Conservation (phyloP, 1,140 invertebrate species). For the Papilio glaucus region DNA sequence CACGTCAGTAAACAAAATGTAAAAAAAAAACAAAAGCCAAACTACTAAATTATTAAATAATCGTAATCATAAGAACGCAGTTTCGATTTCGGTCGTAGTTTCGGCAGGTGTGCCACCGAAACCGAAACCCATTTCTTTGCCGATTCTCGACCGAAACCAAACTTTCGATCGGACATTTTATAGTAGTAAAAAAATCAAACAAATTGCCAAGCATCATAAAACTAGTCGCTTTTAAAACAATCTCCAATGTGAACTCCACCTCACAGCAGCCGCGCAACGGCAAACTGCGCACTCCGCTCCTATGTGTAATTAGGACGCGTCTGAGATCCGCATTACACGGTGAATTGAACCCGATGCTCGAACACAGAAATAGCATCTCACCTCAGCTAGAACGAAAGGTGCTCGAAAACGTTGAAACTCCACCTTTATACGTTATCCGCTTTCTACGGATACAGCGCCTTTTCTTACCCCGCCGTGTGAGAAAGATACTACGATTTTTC, state of each 20-base stretch:
- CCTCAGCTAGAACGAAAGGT: slow-evolving; percentile 19
- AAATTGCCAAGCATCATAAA: neutral
- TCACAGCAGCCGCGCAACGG: neutral
- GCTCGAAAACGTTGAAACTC: slow-evolving; percentile 4
- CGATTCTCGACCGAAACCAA: too few relatives aligned
- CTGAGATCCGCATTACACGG: slow-evolving; percentile 29
- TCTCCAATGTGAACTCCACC: slow-evolving; percentile 43
- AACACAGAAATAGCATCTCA: slow-evolving; percentile 22
- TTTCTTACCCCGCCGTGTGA: neutral
- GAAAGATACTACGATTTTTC: slow-evolving; percentile 19
- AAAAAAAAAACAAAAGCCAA: too few relatives aligned
- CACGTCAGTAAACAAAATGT: too few relatives aligned
- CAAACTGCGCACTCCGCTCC: neutral
- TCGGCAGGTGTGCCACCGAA: too few relatives aligned
- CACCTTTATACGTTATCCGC: slow-evolving; percentile 9
- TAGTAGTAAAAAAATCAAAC: too few relatives aligned
- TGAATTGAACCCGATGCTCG: slow-evolving; percentile 13
- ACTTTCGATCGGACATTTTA: too few relatives aligned
- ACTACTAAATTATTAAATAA: too few relatives aligned
- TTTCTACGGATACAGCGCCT: neutral
- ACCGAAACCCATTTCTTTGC: too few relatives aligned
- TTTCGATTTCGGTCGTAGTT: too few relatives aligned
- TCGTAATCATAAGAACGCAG: too few relatives aligned
- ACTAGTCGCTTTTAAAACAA: neutral
- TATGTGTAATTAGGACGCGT: slow-evolving; percentile 4